Percentiles rank a stretch among this genome's conserved stretches.
phyloP scores from a whole-genome alignment of 2,113 vertebrate species.

The Noctilio leporinus region DNA sequence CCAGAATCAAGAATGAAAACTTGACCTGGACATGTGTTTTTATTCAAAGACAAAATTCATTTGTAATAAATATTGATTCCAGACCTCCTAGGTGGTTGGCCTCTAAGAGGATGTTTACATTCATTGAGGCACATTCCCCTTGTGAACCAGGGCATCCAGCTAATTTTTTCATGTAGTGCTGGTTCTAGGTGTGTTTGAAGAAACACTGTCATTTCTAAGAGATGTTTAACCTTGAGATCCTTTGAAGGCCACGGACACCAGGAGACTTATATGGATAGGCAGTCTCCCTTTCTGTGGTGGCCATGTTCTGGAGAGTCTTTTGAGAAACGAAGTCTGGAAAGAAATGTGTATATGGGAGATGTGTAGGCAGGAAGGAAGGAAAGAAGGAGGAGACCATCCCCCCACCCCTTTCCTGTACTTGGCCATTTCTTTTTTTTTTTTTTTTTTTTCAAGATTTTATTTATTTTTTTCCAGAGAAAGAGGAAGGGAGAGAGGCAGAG shows the following conservation, averaged over 20 bases:
- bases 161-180: not conserved
- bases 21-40: not conserved
- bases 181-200: not conserved
- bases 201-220: not conserved
- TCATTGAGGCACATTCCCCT: not conserved
- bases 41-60: not conserved
- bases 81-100: not conserved
- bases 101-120: not conserved
- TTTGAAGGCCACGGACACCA: not conserved
- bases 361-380: not conserved
- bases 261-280: not conserved
- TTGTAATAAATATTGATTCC: not conserved
- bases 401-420: not conserved
- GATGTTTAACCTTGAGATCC: not conserved
- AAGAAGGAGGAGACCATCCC: not conserved
- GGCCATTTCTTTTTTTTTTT: not conserved
- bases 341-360: not conserved
- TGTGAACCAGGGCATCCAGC: not conserved
- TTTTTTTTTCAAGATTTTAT: too few relatives aligned
- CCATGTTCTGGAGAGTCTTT: not conserved
- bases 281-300: not conserved
- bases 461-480: too few relatives aligned
- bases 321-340: slow-evolving; percentile 2
- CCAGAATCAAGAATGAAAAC: not conserved
- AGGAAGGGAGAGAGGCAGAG: too few relatives aligned